Conservation (phyloP, 2,797 vertebrate species). For the Cyclopterus lumpus region DNA sequence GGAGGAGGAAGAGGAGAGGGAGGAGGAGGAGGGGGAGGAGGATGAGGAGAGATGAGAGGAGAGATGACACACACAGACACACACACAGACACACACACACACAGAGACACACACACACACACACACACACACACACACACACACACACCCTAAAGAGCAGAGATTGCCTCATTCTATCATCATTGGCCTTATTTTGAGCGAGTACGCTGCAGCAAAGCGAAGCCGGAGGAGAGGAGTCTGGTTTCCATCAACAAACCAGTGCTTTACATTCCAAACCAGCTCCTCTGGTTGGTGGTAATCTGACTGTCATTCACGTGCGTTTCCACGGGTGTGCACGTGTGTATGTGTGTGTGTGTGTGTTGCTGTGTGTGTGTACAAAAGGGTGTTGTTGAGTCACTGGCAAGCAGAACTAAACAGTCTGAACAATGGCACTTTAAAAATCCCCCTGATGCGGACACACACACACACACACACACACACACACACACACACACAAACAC, state of each 20-base stretch:
- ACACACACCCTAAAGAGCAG: constrained; percentile 67
- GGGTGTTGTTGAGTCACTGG: constrained; percentile 60
- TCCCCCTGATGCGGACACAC: constrained; percentile 20
- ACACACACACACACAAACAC: constrained; percentile 4
- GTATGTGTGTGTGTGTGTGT: constrained; percentile 23
- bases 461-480: constrained; percentile 12
- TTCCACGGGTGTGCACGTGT: constrained; percentile 8
- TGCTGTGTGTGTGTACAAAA: constrained; percentile 31
- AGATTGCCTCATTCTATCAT: constrained; percentile 85
- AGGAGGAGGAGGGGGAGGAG: too few species aligned
- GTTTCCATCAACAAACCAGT: constrained; percentile 67
- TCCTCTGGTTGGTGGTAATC: constrained; percentile 71
- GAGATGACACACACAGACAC: constrained; percentile 34
- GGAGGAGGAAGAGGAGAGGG: too few species aligned
- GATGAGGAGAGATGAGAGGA: too few species aligned
- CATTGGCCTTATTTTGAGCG: constrained; percentile 80
- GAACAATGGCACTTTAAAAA: constrained; percentile 69
- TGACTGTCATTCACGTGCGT: constrained; percentile 33
- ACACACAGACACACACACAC: constrained; percentile 39
- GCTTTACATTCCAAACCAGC: constrained; percentile 61
- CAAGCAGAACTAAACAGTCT: constrained; percentile 61
- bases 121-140: constrained; percentile 9
- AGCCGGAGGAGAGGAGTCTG: constrained; percentile 60
- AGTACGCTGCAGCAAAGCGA: constrained; percentile 61
- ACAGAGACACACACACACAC: constrained; percentile 35